Conservation (phyloP, 2,797 vertebrate species). For the Pangasius larnaudii region DNA sequence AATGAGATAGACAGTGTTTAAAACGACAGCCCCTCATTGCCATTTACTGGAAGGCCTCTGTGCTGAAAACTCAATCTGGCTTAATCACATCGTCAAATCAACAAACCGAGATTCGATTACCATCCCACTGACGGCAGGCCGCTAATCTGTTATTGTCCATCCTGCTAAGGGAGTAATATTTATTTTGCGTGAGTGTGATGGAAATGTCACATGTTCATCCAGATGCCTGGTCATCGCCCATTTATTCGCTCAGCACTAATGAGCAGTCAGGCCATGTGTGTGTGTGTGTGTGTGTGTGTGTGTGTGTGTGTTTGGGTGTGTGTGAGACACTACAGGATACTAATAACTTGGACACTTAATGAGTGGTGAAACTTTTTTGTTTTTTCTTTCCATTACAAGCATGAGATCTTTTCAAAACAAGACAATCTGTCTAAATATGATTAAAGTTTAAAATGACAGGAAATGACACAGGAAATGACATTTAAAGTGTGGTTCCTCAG, state of each 20-base stretch:
- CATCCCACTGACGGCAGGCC: constrained; percentile 46
- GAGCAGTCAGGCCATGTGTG: not conserved
- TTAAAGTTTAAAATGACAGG: not conserved
- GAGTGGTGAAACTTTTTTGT: not conserved
- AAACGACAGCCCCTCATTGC: not conserved
- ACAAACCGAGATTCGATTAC: constrained; percentile 57
- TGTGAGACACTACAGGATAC: not conserved
- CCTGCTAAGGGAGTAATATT: constrained; percentile 35
- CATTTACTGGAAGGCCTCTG: constrained; percentile 1
- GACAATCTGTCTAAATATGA: no score
- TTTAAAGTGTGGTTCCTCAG: not conserved
- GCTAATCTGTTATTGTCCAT: constrained; percentile 33
- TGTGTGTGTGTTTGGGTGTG: constrained; percentile 6
- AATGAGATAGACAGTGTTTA: constrained; percentile 7
- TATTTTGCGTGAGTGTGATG: not conserved
- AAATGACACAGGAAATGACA: not conserved
- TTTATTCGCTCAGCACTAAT: constrained; percentile 11
- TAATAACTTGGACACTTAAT: not conserved
- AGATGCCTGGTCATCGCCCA: not conserved
- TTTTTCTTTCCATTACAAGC: not conserved
- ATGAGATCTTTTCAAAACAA: not conserved
- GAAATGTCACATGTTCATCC: constrained; percentile 27
- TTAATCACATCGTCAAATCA: constrained; percentile 56
- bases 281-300: not conserved
- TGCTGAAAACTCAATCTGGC: constrained; percentile 55